These are phyloP conservation scores for Habrosyne pyritoides DNA, from an alignment of 2,888 invertebrate species.

Conservation along the genomic window DNA sequence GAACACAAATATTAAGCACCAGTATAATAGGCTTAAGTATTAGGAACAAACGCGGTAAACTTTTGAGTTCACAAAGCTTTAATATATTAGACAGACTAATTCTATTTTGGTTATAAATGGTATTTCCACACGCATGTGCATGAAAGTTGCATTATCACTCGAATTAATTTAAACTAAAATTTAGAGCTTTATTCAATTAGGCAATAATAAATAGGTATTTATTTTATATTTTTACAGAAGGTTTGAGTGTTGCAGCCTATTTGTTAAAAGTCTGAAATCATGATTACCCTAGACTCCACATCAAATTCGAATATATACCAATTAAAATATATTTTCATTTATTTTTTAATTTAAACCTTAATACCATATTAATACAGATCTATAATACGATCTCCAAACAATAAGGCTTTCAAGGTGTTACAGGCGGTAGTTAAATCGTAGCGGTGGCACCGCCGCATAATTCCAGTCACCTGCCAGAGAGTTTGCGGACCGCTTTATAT, in stretches of 20 bases:
- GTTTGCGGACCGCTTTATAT: constrained; percentile 52
- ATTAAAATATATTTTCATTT: no score
- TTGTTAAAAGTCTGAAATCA: no score
- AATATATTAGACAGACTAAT: neutral
- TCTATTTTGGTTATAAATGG: neutral
- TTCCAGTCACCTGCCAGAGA: constrained; percentile 46
- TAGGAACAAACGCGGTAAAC: neutral
- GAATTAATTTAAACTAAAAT: neutral
- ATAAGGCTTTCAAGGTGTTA: constrained; percentile 28
- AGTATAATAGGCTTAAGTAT: constrained; percentile 1
- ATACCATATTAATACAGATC: neutral
- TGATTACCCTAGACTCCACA: no score
- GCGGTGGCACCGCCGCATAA: constrained; percentile 26
- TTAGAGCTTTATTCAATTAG: neutral
- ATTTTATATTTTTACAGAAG: no score
- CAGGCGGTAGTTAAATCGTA: constrained; percentile 27
- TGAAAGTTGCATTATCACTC: neutral
- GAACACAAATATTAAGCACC: neutral
- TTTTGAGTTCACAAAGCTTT: neutral
- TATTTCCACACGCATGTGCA: neutral
- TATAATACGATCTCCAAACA: constrained; percentile 5
- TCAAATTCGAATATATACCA: no score
- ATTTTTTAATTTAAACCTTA: neutral
- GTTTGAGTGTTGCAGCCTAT: no score
- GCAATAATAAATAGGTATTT: no score